A percentile compares a stretch with the other conserved stretches of the same genome.
phyloP scores from a whole-genome alignment of 2,888 invertebrate species.

The Serripes groenlandicus region DNA sequence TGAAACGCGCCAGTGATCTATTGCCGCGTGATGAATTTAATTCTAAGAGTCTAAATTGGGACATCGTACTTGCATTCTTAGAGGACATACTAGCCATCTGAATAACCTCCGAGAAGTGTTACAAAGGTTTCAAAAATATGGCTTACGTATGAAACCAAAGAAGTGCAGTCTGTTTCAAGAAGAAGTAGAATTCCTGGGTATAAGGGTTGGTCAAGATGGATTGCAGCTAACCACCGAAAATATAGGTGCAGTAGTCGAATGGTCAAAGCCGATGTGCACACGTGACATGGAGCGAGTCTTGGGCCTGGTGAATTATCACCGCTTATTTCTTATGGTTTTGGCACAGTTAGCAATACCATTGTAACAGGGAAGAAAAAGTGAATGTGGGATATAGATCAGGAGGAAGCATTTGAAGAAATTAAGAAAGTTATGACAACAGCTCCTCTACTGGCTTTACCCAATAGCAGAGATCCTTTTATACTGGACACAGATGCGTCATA shows the following conservation, averaged over 20 bases:
- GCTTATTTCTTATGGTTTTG: slow-evolving; percentile 36
- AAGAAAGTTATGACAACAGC: slow-evolving; percentile 30
- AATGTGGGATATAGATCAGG: slow-evolving; percentile 17
- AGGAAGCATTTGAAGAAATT: slow-evolving; percentile 11
- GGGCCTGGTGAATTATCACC: slow-evolving; percentile 61
- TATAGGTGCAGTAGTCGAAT: slow-evolving; percentile 16
- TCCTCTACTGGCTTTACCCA: slow-evolving; percentile 55
- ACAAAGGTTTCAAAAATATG: slow-evolving; percentile 37
- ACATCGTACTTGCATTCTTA: slow-evolving; percentile 44
- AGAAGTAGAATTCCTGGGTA: slow-evolving; percentile 55
- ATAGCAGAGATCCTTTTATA: slow-evolving; percentile 31
- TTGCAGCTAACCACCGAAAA: slow-evolving; percentile 16
- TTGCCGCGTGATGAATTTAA: no score
- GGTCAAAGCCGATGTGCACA: slow-evolving; percentile 27
- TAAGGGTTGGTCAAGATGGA: slow-evolving; percentile 13
- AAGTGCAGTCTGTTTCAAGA: slow-evolving; percentile 60
- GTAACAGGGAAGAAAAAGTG: slow-evolving; percentile 42
- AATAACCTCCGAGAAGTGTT: slow-evolving; percentile 41
- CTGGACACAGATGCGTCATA: slow-evolving; percentile 47
- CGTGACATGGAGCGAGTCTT: slow-evolving; percentile 57
- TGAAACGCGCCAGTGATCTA: no score
- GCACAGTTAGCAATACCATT: slow-evolving; percentile 15
- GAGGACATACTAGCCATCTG: slow-evolving; percentile 53
- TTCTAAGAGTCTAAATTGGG: no score
- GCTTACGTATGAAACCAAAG: slow-evolving; percentile 55